Conservation (phyloP, 2,797 vertebrate genomes). For the Limnodromus scolopaceus region DNA sequence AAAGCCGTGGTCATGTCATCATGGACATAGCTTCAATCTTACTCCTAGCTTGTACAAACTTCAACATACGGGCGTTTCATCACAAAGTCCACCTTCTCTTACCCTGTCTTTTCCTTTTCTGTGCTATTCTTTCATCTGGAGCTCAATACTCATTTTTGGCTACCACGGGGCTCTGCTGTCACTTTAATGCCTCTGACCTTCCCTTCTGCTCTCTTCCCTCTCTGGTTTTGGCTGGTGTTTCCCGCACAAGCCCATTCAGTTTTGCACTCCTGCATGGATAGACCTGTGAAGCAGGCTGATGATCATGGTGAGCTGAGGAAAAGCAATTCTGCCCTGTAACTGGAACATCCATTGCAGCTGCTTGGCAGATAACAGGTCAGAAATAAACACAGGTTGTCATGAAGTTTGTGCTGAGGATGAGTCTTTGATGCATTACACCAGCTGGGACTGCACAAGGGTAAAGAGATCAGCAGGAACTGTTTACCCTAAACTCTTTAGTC, state of each 20-base stretch:
- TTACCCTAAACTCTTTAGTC: neutral
- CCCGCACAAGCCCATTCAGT: neutral
- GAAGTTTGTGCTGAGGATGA: neutral
- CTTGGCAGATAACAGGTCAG: neutral
- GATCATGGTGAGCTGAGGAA: rapidly evolving
- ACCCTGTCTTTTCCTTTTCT: neutral
- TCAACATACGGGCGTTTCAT: rapidly evolving
- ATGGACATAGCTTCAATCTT: neutral
- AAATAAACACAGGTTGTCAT: rapidly evolving
- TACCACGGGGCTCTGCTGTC: neutral
- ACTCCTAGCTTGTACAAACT: neutral
- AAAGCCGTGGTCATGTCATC: neutral
- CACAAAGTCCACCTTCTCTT: neutral
- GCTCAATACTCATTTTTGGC: neutral
- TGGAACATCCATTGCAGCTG: neutral
- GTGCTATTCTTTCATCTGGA: neutral
- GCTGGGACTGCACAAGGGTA: neutral
- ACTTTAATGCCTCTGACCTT: neutral
- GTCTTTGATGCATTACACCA: neutral
- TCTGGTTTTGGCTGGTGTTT: neutral
- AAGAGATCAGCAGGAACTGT: neutral
- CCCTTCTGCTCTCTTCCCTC: neutral
- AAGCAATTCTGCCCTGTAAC: neutral
- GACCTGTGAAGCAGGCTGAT: neutral
- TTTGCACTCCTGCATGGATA: neutral